Evolutionary conservation across 2,113 vertebrate genomes (phyloP), one percentile per base, ranked within the genome.

Genomic region (Zapus hudsonius): DNA sequence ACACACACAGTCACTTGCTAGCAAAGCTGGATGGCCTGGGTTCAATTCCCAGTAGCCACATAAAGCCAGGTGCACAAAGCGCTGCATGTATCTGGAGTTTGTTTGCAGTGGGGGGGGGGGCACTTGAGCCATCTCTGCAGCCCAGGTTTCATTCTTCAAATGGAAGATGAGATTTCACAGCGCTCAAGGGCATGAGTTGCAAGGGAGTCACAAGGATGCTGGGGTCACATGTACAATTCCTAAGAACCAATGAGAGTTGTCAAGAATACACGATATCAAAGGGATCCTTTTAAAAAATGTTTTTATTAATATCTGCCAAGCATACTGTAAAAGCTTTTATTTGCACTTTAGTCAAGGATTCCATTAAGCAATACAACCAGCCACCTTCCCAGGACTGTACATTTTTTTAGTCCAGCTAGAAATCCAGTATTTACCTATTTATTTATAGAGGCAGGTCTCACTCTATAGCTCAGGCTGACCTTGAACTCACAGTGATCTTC

Each of bases 331-430:
- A 61, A 76, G 61, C 22, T 55, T n/a, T 52, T 72, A 82, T 87
- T 59, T 66, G 61, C 4, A 38, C 44, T 85, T 88, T 20, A 29
- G 59, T 90, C 52, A 82, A 42, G 8, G 85, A 19, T 47, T 75
- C 7, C 38, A 7, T 55, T 84, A 17, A 64, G 40, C 31, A 74
- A 36, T 36, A 74, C 11, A 84, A 64, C 47, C 38, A 73, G 23
- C 42, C 69, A 17, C 29, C 23, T 88, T 87, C 67, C 27, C 23
- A 72, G 40, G 33, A 17, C 5, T 72, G 19, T 19, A 29, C 76
- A 89, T 96, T 67, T 94, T 79, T 85, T 88, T 75, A 85, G 16
- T 55, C 38, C 67, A 76, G 20, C 33, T 2, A 73, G n/a, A 80
- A 66, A n/a, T 36, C 36, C 5, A 33, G 0, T 3, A 1, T 93